These are phyloP conservation scores for Scytalopus superciliaris DNA, from an alignment of 2,113 vertebrate species.

Conservation along the genomic window DNA sequence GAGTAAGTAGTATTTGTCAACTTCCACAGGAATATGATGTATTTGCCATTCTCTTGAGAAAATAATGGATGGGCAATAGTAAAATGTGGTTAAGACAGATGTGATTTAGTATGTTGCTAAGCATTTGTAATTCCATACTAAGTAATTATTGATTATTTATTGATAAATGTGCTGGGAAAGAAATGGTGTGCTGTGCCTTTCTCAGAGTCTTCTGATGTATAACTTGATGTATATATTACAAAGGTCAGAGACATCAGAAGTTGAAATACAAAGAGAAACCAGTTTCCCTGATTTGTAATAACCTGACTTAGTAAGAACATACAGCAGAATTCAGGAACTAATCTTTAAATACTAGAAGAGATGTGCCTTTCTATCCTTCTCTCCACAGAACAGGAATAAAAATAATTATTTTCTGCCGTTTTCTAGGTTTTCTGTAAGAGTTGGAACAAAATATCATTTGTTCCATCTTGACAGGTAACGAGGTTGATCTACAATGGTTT, in stretches of 20 bases:
- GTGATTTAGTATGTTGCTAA: neutral
- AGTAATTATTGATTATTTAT: neutral
- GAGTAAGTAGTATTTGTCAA: neutral
- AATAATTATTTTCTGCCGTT: neutral
- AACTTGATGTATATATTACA: neutral
- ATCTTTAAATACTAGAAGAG: neutral
- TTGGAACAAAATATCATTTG: neutral
- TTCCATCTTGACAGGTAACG: neutral
- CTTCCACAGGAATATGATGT: neutral
- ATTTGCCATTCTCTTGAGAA: neutral
- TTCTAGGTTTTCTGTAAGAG: neutral
- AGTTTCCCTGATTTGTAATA: neutral
- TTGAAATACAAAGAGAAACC: neutral
- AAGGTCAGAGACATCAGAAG: neutral
- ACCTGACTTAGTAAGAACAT: neutral
- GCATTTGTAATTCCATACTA: neutral
- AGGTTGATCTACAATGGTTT: neutral
- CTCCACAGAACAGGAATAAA: neutral
- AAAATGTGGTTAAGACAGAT: neutral
- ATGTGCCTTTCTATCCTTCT: fast-evolving
- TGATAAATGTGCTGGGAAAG: neutral
- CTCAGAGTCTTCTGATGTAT: neutral
- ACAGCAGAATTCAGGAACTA: neutral
- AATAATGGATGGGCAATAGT: neutral
- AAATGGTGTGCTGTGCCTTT: neutral